phyloP scores from a whole-genome alignment of 2,113 vertebrate species.

The Chascanopsetta lugubris region DNA sequence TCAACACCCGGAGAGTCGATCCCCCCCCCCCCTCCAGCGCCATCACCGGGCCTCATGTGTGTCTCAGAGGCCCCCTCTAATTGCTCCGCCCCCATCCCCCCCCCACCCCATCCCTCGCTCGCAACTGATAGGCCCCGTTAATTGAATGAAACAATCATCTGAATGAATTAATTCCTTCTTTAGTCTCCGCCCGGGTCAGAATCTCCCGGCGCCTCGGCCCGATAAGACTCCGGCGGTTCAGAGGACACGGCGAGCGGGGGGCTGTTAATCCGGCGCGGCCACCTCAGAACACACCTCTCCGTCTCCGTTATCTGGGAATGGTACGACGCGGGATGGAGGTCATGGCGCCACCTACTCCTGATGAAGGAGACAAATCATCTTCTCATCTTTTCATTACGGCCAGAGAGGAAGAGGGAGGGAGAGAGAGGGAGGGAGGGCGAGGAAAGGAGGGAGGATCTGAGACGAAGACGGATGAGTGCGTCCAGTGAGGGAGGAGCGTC shows the following conservation, averaged over 20 bases:
- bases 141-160: constrained; percentile 7
- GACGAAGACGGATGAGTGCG: constrained; percentile 43
- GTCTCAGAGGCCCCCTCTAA: constrained; percentile 17
- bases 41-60: constrained; percentile 4
- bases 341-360: constrained; percentile 25
- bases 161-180: constrained; percentile 11
- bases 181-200: neutral
- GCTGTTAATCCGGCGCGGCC: constrained; percentile 13
- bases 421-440: constrained; percentile 6
- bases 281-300: constrained; percentile 42
- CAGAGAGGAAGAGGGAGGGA: neutral
- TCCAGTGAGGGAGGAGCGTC: neutral
- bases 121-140: neutral
- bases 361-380: constrained; percentile 65
- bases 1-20: constrained; percentile 47
- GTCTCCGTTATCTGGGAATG: constrained; percentile 56
- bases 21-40: constrained; percentile 31
- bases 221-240: constrained; percentile 44
- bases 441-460: constrained; percentile 48
- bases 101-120: constrained; percentile 3
- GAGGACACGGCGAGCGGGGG: constrained; percentile 18
- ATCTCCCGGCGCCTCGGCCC: too few relatives aligned
- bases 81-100: too few relatives aligned
- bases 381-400: constrained; percentile 62
- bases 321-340: constrained; percentile 51